phyloP scores from a whole-genome alignment of 92 coral and sea anemone species.

The Heliopora coerulea region DNA sequence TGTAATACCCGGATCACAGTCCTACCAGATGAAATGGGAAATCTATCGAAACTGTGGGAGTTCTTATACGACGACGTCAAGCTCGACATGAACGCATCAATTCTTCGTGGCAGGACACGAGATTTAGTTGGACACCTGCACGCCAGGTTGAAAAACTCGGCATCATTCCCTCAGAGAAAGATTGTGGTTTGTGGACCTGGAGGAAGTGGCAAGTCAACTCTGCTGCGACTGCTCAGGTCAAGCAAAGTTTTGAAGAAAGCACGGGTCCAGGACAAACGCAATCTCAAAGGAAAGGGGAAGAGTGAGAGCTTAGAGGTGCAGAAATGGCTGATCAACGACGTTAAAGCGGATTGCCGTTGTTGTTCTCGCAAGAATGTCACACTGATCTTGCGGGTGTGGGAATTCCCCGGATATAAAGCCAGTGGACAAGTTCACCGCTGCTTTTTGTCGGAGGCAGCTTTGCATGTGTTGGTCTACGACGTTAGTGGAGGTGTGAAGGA shows the following conservation, averaged over 20 bases:
- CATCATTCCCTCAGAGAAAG: conserved; percentile 88
- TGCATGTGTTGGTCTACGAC: conserved; percentile 85
- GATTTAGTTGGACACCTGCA: conserved; percentile 85
- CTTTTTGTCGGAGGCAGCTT: conserved; percentile 73
- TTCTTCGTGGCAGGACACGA: conserved; percentile 77
- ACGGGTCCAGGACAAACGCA: conserved; percentile 29
- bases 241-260: conserved; percentile 25
- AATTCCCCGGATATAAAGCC: conserved; percentile 69
- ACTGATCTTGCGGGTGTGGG: conserved; percentile 84
- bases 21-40: conserved; percentile 98
- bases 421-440: conserved; percentile 72
- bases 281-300: conserved; percentile 47
- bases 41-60: conserved; percentile 79
- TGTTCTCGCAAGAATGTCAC: conserved; percentile 76
- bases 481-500: conserved; percentile 79
- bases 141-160: conserved; percentile 77
- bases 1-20: conserved; percentile 66
- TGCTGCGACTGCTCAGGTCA: conserved; percentile 57
- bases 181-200: conserved; percentile 78
- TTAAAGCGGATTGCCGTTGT: conserved; percentile 70
- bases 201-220: conserved; percentile 87
- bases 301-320: conserved; percentile 63
- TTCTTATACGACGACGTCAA: conserved; percentile 69
- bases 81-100: conserved; percentile 70
- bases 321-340: conserved; percentile 74